Conservation (phyloP, 2,888 invertebrate species). For the Rhamnusium bicolor region DNA sequence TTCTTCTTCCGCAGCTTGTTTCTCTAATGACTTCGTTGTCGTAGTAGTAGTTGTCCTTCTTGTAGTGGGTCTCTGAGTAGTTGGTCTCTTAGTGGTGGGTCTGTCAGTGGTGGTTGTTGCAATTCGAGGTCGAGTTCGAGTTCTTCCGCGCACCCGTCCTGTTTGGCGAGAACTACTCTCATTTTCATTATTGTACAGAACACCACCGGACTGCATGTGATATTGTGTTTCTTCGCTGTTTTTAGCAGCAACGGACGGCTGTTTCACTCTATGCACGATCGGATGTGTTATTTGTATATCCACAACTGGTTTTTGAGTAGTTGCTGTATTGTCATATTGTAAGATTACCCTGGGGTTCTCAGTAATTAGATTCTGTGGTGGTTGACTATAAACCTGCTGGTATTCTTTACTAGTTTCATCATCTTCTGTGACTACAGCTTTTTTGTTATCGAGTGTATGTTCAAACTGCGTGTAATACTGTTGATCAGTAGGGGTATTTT, state of each 20-base stretch:
- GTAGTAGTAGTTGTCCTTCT: conserved; percentile 42
- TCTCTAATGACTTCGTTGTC: conserved; percentile 35
- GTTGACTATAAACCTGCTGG: conserved; percentile 47
- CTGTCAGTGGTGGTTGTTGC: conserved; percentile 45
- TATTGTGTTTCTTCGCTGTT: conserved; percentile 33
- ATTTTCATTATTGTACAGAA: conserved; percentile 48
- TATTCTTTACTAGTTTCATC: conserved; percentile 41
- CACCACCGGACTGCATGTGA: conserved; percentile 53
- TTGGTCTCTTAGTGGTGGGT: conserved; percentile 46
- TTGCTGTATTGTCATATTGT: conserved; percentile 50
- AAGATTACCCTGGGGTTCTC: conserved; percentile 25
- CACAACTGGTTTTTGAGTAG: conserved; percentile 51
- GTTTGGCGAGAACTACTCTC: conserved; percentile 50
- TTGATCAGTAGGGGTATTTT: conserved; percentile 46
- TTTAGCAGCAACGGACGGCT: conserved; percentile 44
- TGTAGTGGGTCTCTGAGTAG: conserved; percentile 39
- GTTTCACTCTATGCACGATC: conserved; percentile 30
- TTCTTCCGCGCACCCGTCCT: conserved; percentile 55
- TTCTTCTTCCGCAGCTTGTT: conserved; percentile 65
- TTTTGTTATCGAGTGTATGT: conserved; percentile 50
- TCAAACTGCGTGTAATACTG: conserved; percentile 62
- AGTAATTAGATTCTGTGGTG: conserved; percentile 6
- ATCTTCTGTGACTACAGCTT: conserved; percentile 33
- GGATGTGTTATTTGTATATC: conserved; percentile 58
- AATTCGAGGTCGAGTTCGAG: conserved; percentile 54